These are phyloP conservation scores for Ips nitidus DNA, from an alignment of 1,140 invertebrate genomes.

Conservation along the genomic window DNA sequence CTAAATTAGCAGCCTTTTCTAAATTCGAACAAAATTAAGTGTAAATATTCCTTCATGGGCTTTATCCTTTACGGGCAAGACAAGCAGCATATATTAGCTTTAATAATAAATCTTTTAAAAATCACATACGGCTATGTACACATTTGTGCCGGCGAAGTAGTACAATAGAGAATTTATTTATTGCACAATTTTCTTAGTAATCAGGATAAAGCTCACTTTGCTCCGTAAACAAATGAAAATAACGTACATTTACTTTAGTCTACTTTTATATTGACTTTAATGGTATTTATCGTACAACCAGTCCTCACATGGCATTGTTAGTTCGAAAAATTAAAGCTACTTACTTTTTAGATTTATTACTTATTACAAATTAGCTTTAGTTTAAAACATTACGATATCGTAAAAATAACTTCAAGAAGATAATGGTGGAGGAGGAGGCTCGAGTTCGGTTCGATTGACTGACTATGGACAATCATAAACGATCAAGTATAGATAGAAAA, in stretches of 20 bases:
- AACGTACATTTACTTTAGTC: slow-evolving; percentile 17
- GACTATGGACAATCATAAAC: too few relatives aligned
- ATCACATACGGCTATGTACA: too few relatives aligned
- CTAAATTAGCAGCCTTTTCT: too few relatives aligned
- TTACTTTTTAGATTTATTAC: slow-evolving; percentile 18
- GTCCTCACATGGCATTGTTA: slow-evolving; percentile 32
- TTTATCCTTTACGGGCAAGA: too few relatives aligned
- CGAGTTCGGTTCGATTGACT: too few relatives aligned
- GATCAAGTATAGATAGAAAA: too few relatives aligned
- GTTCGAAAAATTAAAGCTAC: slow-evolving; percentile 29
- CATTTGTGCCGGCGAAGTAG: too few relatives aligned
- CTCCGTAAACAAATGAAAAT: slow-evolving; percentile 4
- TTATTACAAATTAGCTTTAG: slow-evolving; percentile 19
- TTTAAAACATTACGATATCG: slow-evolving; percentile 14
- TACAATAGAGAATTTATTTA: background rate
- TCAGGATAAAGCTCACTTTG: slow-evolving; percentile 7
- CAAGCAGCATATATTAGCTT: too few relatives aligned
- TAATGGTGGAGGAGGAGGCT: background rate
- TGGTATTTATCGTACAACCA: slow-evolving; percentile 31
- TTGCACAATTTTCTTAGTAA: background rate
- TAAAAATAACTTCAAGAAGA: slow-evolving; percentile 1
- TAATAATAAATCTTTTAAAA: too few relatives aligned
- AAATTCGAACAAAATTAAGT: too few relatives aligned
- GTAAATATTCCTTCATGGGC: too few relatives aligned
- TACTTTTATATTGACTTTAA: slow-evolving; percentile 36